Base-by-base conservation (phyloP, 2,797 vertebrate species). In the Acestrorhynchus altus region DNA sequence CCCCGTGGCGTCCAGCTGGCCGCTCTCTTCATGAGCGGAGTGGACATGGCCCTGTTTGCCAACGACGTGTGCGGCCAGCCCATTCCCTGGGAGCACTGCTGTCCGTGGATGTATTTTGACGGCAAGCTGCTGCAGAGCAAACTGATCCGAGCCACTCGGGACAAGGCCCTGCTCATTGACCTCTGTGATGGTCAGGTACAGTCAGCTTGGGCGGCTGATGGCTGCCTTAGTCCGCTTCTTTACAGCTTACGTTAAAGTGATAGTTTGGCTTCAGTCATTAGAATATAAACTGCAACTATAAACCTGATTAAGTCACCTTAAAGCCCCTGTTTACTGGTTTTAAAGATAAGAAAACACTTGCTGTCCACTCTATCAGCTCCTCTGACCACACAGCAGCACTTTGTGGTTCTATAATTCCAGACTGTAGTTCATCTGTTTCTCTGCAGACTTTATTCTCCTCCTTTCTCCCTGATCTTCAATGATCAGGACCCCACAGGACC, bases 121-220 rank as follows among this genome's bases (percentile, higher is more conserved):
- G 97, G 97, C 77, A 98, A 98, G 73, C 94, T 98, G 85, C 95
- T 98, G 82, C 97, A 98, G 90, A 96, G 95, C 88, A 98, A 97
- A 90, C 95, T 98, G 86, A 93, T 95, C 86, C 94, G 92, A 92
- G 95, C 95, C 88, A 95, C 90, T 89, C 92, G 96, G 90, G 96
- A 97, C 87, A 97, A 96, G 89, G 95, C 94, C 85, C 95, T 95
- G 20, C 96, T 98, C 90, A 95, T 98, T 86, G 96, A 98, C 96
- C 96, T 98, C 96, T 98, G 97, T 96, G 97, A 98, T 84, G 96
- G 96, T 96, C 97, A 98, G 97, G 97, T 98, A 94, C 35, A 22
- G 47, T 42, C 39, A 20, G 35, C 61, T 3, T n/a, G 16, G 6
- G 22, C 26, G 4, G 26, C 56, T 31, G 1, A 24, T 59, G 2